These are phyloP conservation scores for Orchesella flavescens DNA, from an alignment of 2,888 invertebrate genomes.

Conservation along the genomic window DNA sequence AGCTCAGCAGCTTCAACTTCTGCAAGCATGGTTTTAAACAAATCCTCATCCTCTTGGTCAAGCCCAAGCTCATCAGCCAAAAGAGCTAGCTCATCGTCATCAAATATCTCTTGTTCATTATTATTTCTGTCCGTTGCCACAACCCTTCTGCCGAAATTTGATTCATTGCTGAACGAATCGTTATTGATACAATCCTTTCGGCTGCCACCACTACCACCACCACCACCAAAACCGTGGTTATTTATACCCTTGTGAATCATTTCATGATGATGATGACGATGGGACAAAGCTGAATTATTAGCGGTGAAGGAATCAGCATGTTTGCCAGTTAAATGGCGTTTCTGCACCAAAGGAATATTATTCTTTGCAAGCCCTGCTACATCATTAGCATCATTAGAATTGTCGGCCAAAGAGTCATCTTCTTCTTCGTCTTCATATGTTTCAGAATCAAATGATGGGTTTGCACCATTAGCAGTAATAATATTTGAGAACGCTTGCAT, in stretches of 20 bases:
- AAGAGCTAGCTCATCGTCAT: constrained; percentile 71
- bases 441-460: constrained; percentile 33
- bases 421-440: not conserved
- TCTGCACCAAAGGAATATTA: not conserved
- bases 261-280: not conserved
- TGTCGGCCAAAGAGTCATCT: constrained; percentile 22
- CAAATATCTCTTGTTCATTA: constrained; percentile 64
- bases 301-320: not conserved
- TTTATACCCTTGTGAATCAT: constrained; percentile 25
- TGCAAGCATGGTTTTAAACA: constrained; percentile 66
- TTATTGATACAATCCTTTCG: constrained; percentile 26
- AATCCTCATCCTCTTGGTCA: constrained; percentile 70
- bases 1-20: constrained; percentile 63
- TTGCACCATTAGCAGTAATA: constrained; percentile 28
- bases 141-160: not conserved
- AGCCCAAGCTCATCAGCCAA: constrained; percentile 71
- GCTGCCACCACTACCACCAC: not conserved
- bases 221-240: constrained; percentile 7
- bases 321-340: not conserved
- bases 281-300: not conserved
- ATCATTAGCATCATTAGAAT: constrained; percentile 52
- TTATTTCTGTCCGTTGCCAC: constrained; percentile 58
- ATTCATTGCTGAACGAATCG: constrained; percentile 38
- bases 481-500: constrained; percentile 29
- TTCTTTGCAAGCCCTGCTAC: constrained; percentile 9